These are phyloP conservation scores for Mactromeris polynyma DNA, from an alignment of 2,888 invertebrate species.

Conservation along the genomic window DNA sequence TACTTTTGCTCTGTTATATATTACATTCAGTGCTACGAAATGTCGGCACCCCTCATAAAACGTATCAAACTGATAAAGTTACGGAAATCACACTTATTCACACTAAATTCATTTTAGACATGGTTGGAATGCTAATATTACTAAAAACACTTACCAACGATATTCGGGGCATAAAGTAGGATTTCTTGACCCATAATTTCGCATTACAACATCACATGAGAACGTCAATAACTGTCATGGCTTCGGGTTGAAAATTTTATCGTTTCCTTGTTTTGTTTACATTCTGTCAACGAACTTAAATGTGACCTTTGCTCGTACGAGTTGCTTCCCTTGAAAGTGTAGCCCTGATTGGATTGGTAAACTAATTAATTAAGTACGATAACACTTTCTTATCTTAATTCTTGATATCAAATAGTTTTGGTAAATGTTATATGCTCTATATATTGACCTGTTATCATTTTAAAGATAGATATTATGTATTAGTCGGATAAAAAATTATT, in stretches of 20 bases:
- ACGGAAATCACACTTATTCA: too few relatives aligned
- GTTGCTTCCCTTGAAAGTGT: neutral
- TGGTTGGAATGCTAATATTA: too few relatives aligned
- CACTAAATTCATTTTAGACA: too few relatives aligned
- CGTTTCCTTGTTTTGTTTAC: neutral
- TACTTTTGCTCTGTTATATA: too few relatives aligned
- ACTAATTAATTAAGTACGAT: neutral
- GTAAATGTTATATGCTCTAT: neutral
- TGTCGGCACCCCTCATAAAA: too few relatives aligned
- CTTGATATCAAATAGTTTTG: neutral
- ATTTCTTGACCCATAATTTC: constrained; percentile 71
- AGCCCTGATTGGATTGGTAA: neutral
- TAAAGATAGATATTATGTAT: neutral
- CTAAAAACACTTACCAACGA: constrained; percentile 80
- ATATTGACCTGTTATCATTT: neutral
- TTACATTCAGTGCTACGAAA: too few relatives aligned
- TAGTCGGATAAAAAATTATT: neutral
- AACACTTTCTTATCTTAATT: neutral
- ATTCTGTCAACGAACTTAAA: neutral
- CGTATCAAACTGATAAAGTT: too few relatives aligned
- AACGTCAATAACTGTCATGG: neutral
- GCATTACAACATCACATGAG: neutral
- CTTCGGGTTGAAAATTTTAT: neutral
- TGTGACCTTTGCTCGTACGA: neutral
- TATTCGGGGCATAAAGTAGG: constrained; percentile 79